Conservation (phyloP, 2,113 vertebrate genomes). For the Lophotis ruficrista region DNA sequence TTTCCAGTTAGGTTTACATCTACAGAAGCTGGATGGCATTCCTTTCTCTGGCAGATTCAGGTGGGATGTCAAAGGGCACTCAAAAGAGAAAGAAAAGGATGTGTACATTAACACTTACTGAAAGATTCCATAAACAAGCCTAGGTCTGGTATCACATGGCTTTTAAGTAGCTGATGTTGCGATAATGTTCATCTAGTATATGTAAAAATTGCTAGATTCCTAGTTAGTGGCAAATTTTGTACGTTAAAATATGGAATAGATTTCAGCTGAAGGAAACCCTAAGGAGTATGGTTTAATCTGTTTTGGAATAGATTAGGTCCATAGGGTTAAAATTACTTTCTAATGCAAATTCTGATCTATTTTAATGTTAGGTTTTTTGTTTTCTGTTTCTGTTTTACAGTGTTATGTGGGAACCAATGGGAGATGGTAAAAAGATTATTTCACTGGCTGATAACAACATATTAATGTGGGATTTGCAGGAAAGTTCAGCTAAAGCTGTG, state of each 20-base stretch:
- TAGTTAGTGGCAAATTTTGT: not conserved
- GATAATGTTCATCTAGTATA: not conserved
- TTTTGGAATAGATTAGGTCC: not conserved
- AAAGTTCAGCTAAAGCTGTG: slow-evolving; percentile 87
- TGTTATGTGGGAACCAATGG: slow-evolving; percentile 94
- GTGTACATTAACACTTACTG: not conserved
- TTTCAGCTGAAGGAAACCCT: not conserved
- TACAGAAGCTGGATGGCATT: not conserved
- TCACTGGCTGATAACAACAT: slow-evolving; percentile 93
- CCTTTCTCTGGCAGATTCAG: not conserved
- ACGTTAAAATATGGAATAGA: not conserved
- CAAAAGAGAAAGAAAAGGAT: not conserved
- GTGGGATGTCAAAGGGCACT: not conserved
- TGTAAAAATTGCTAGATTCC: not conserved
- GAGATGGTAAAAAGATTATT: slow-evolving; percentile 91
- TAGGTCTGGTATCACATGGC: not conserved
- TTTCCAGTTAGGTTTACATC: not conserved
- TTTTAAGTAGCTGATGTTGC: not conserved
- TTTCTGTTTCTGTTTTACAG: slow-evolving; percentile 71
- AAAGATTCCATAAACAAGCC: not conserved
- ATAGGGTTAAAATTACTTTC: not conserved
- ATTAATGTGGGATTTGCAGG: slow-evolving; percentile 94
- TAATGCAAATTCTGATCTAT: not conserved
- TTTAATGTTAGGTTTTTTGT: not conserved
- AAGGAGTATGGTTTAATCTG: not conserved